Base-by-base conservation (phyloP, 1,140 invertebrate genomes). In the Euborellia annulipes region DNA sequence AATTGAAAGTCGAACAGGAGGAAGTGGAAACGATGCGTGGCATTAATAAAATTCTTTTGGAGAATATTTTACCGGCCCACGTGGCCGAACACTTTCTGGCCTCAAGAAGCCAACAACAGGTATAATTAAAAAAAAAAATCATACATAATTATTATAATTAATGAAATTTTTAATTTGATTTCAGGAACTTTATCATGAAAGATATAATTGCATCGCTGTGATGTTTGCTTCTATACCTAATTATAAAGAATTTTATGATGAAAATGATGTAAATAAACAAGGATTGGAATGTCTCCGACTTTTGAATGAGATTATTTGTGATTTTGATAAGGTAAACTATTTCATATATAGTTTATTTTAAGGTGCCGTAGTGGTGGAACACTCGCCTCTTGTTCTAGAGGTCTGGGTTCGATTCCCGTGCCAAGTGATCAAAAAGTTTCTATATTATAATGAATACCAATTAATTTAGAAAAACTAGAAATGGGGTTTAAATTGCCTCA, bases 191-290 rank as follows among this genome's bases (percentile, higher is more conserved):
- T 97, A 98, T 62, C 91, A 94, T 58, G 88, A 96, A 62, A 71
- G 88, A 37, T 96, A 97, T 62, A 82, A 76, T 14, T 89, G 85
- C 55, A 90, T 97, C 39, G 91, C 87, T 0, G 92, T 98, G 0
- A 93, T 97, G 86, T 97, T 97, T 58, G 93, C 92, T 0, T 95
- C 90, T 0, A 96, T 98, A 55, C 91, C 93, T 9, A 97, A 98
- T 66, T 98, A 96, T 63, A 95, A 94, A 56, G 92, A 97, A 59
- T 97, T 97, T 62, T 98, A 97, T 59, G 91, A 93, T 57, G 92
- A 97, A 64, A 91, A 85, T 20, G 92, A 97, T 61, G 89, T 95
- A 47, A 95, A 91, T 58, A 92, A 94, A 57, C 90, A 95, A 64
- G 94, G 94, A 0, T 63, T 97, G 7, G 94, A 97, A 61, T 98